Base-by-base conservation (phyloP, 2,797 vertebrate genomes). In the Mus caroli region DNA sequence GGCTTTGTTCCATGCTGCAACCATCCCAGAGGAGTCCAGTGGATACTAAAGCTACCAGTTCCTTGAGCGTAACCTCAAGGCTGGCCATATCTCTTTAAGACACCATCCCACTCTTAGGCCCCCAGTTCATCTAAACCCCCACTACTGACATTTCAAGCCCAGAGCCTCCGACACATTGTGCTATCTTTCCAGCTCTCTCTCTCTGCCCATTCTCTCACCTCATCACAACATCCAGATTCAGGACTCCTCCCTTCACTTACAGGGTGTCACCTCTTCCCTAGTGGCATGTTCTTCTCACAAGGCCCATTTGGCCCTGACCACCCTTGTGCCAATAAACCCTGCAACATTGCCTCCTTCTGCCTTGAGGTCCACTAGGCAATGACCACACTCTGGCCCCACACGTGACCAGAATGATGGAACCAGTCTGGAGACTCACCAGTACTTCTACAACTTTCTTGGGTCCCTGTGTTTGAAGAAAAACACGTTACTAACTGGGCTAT, bases 171-270 rank as follows among this genome's bases (percentile, higher is more conserved):
- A 88, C 93, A n/a, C 62, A 10, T 1, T 1, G 12, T 37, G 69
- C 77, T 76, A 56, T 87, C 92, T 92, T 67, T 83, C 90, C 82
- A 83, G 88, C 10, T 43, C 40, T 22, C 62, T 64, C 79, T 43
- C 60, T 64, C 26, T 67, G 90, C 82, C 95, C 75, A 40, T 14
- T 89, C 62, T 97, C 90, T 94, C 96, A 90, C 52, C 56, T 96
- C 85, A 22, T 96, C 88, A 77, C n/a, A 24, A 17, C 31, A 19
- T 85, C 73, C 75, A 92, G 46, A 62, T n/a, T 24, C 24, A 0
- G 52, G 50, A 40, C 28, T 0, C 88, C 73, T 95, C 67, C 67
- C 64, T 77, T 77, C 76, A 11, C 85, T 85, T 80, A 24, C 56
- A 67, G 24, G 14, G 7, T 78, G 75, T 82, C 94, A 92, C 80